A percentile compares a stretch with the other conserved stretches of the same genome.
These are phyloP conservation scores for Entomobrya proxima DNA, from an alignment of 2,888 invertebrate species.

Conservation along the genomic window DNA sequence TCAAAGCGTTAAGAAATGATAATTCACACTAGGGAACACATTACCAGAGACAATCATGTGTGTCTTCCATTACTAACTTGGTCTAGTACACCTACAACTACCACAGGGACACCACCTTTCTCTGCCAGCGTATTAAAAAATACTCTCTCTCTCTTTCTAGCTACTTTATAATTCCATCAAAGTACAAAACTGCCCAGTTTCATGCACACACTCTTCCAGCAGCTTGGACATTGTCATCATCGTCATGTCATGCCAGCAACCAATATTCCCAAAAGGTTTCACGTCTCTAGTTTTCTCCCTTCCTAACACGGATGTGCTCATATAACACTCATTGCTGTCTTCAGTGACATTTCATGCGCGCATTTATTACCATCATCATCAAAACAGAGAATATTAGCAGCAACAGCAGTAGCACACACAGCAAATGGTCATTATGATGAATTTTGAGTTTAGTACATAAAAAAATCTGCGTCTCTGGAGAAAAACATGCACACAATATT, in stretches of 20 bases:
- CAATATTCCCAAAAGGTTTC: slow-evolving; percentile 56
- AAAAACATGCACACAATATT: not conserved
- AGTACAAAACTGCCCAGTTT: not conserved
- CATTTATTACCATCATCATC: not conserved
- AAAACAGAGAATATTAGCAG: not conserved
- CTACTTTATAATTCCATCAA: slow-evolving; percentile 16
- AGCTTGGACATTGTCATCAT: too few species aligned
- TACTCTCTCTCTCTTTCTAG: too few species aligned
- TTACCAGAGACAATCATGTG: slow-evolving; percentile 19
- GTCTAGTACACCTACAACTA: not conserved
- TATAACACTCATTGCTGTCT: slow-evolving; percentile 26
- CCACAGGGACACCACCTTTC: not conserved
- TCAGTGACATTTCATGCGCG: slow-evolving; percentile 49
- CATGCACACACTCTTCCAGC: slow-evolving; percentile 25
- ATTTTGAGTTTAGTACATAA: too few species aligned
- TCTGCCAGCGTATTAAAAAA: not conserved
- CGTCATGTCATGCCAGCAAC: slow-evolving; percentile 45
- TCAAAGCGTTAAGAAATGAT: slow-evolving; percentile 48
- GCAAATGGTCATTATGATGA: too few species aligned
- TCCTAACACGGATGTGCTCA: slow-evolving; percentile 3
- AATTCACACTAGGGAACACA: slow-evolving; percentile 58
- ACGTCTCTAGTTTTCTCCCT: not conserved
- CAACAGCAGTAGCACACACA: not conserved
- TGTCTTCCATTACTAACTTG: slow-evolving; percentile 15
- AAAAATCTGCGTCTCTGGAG: not conserved